These are phyloP conservation scores for Rotaria magnacalcarata DNA, from an alignment of 2,888 invertebrate genomes.

Conservation along the genomic window DNA sequence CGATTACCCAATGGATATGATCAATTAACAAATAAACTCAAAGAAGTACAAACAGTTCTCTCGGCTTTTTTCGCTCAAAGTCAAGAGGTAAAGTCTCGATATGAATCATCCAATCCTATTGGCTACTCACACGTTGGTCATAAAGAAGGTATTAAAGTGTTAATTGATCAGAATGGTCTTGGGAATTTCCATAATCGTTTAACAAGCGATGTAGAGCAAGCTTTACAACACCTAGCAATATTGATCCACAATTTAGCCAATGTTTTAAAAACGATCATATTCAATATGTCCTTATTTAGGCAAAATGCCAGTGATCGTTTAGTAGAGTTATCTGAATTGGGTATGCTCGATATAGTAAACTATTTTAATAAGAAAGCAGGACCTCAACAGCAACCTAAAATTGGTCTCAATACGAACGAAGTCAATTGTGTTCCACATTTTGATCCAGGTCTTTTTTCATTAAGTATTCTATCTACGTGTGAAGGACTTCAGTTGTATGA, in stretches of 20 bases:
- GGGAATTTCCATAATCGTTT: no score
- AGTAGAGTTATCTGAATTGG: neutral
- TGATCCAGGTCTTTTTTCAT: constrained; percentile 4
- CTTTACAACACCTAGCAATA: no score
- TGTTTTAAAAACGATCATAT: no score
- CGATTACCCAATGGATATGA: neutral
- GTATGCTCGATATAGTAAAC: neutral
- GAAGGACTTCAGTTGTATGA: neutral
- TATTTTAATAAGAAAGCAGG: neutral
- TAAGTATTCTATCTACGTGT: neutral
- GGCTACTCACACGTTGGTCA: neutral
- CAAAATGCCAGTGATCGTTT: neutral
- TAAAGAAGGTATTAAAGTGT: neutral
- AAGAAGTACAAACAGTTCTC: neutral
- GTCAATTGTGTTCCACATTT: constrained; percentile 20
- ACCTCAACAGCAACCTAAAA: neutral
- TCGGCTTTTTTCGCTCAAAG: neutral
- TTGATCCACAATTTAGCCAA: no score
- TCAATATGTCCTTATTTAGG: no score
- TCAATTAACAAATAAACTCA: neutral
- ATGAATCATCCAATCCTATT: neutral
- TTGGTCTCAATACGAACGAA: neutral
- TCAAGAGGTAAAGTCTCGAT: neutral
- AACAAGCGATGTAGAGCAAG: no score
- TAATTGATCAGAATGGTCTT: neutral